Evolutionary conservation across 2,113 vertebrate species (phyloP), one percentile per base, ranked within the genome.

Genomic region (Sclerurus mexicanus): DNA sequence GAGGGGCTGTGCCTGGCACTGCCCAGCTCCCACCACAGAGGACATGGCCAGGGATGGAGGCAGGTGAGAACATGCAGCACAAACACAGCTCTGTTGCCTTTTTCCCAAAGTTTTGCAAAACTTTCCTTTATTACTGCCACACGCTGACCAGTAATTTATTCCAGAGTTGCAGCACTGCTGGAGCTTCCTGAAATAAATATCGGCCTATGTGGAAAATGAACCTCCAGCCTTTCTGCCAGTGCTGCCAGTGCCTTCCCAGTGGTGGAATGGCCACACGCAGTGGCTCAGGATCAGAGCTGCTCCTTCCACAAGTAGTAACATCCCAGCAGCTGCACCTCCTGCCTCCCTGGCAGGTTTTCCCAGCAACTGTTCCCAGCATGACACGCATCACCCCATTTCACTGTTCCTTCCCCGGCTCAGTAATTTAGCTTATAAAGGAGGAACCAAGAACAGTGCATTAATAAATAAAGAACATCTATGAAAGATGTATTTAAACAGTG

Each of bases 211-310:
- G 42, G 62, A 33, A 25, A 64, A 64, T 2, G 23, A 23, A 47
- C 10, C 40, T 56, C 28, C 1, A 7, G 5, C 35, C 59, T 30
- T 58, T 39, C n/a, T 33, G 56, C 35, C 35, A 1, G 12, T 4
- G 37, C 30, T 16, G 71, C 25, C 28, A 20, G 58, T 52, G 25
- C 39, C 37, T 44, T 17, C 72, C 66, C 27, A 18, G 35, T 0
- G 1, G 11, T 1, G 4, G 12, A 25, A 67, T 1, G 0, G 74
- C 39, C 77, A 47, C 52, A 33, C n/a, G 4, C 23, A 14, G 13
- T 23, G 31, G 50, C 46, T 53, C 25, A 4, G 71, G n/a, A 35
- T 39, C 33, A 18, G 23, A 47, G 16, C 19, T 1, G 2, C 39
- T 53, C 55, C 44, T 78, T 47, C 25, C 35, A 17, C 1, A 2